A percentile compares a stretch with the other conserved stretches of the same genome.
These are phyloP conservation scores for Cryptops parisi DNA, from an alignment of 2,888 invertebrate genomes.

Conservation along the genomic window DNA sequence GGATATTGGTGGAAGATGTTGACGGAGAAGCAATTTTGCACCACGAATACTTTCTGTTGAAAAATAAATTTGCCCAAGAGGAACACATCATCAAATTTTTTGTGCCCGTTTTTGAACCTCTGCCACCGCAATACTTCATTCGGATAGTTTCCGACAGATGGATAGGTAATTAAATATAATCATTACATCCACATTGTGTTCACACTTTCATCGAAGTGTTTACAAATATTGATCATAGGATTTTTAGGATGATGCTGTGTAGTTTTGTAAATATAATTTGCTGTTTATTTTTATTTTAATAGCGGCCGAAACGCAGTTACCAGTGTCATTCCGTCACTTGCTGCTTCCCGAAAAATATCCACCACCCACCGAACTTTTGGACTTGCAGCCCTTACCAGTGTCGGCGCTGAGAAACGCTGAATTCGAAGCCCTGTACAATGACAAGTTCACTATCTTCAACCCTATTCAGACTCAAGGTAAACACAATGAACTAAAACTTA, in stretches of 20 bases:
- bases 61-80: slow-evolving; percentile 83
- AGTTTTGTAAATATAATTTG: not conserved
- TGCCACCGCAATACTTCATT: slow-evolving; percentile 96
- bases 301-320: slow-evolving; percentile 86
- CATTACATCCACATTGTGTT: too few species aligned
- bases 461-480: slow-evolving; percentile 87
- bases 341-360: slow-evolving; percentile 96
- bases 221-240: too few species aligned
- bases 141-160: slow-evolving; percentile 41
- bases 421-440: slow-evolving; percentile 71
- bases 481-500: too few species aligned
- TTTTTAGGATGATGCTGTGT: too few species aligned
- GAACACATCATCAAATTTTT: slow-evolving; percentile 96
- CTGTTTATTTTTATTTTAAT: not conserved
- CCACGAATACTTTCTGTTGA: slow-evolving; percentile 88
- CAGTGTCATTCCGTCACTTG: slow-evolving; percentile 92
- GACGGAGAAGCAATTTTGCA: slow-evolving; percentile 60
- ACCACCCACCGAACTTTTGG: slow-evolving; percentile 92
- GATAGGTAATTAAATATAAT: too few species aligned
- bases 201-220: too few species aligned
- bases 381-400: slow-evolving; percentile 84
- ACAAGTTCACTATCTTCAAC: slow-evolving; percentile 85
- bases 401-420: slow-evolving; percentile 76
- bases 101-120: slow-evolving; percentile 95
- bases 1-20: slow-evolving; percentile 47